Base-by-base conservation (phyloP, 2,888 invertebrate genomes). In the Tromatobia lineatoria region DNA sequence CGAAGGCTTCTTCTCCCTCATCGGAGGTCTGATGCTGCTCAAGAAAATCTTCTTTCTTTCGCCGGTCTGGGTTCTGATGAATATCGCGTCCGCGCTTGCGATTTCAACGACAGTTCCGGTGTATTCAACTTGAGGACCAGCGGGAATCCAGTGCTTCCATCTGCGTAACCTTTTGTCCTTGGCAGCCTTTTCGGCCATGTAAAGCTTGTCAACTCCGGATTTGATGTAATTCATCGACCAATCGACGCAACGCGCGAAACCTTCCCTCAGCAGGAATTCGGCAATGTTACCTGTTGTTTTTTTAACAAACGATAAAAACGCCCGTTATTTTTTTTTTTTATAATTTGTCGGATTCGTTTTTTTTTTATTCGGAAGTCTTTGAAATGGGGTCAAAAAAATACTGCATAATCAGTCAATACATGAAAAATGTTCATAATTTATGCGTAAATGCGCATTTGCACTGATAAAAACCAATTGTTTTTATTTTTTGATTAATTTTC, bases 11-110 rank as follows among this genome's bases (percentile, higher is more conserved):
- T 91, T 91, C 70, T 96, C 98, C 94, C 98, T 96, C 50, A 99
- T 99, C 29, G 99, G 99, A 71, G 99, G 98, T 88, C 99, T 96
- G 91, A 99, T 97, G 93, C 99, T 99, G 42, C 99, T 97, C 85
- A 99, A 95, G 94, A 99, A 99, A 64, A 99, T 96, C 94, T 99
- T 99, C 94, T 98, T 98, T 57, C 95, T 94, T 50, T 96, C 95
- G 50, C 97, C 97, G 91, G 97, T 97, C 34, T 96, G 94, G 76
- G 97, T 94, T 93, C 98, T 98, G 0, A 99, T 96, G 71, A 97
- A 96, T 45, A 99, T 94, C 0, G 98, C 98, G 94, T 99, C 99
- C 0, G 98, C 99, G 91, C 99, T 98, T 6, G 98, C 96, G 50
- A 99, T 96, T 94, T 99, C 99, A 23, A 97, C 94, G 0, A 98